Evolutionary conservation across 2,113 vertebrate species (phyloP), one percentile per base, ranked within the genome.

Genomic region (Tragulus kanchil): DNA sequence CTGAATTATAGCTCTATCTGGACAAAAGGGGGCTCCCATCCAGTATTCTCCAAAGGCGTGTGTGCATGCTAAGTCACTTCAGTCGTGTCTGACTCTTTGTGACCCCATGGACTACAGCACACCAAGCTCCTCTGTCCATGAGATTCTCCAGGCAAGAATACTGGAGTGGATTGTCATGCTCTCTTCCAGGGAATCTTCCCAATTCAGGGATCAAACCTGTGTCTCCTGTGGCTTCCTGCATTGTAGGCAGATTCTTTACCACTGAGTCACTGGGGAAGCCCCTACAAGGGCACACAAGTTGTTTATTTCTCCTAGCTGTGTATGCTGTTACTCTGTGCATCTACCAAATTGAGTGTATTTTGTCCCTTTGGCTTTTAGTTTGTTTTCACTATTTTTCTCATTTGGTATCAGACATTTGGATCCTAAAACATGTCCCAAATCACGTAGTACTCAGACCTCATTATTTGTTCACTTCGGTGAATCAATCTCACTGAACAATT

Each of bases 161-260:
- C 69, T 73, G 69, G 69, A 73, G 69, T 3, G 21, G 69, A 42
- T 73, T 73, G 42, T 21, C 69, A 25, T 25, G 21, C 11, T 21
- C 42, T 73, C 69, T 42, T 45, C 42, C 69, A 73, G 69, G 5
- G 42, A 0, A 45, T 73, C 42, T 25, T 11, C 21, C 42, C 11
- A 0, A 12, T 5, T 42, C 69, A 73, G 42, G 42, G 69, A 25
- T 0, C 12, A 21, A 73, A 73, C 69, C 12, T 1, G 0, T 13
- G 11, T 45, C 69, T 73, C 69, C 67, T 11, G n/a, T 11, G 17
- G 31, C 67, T 69, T 69, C 67, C 69, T 13, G 69, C 19, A 12
- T 45, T 23, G 36, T 11, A 71, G 69, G 69, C 7, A 42, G 69
- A 14, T 73, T 25, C 21, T 25, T 45, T 13, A 25, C 17, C 69